Conservation (phyloP, 2,797 vertebrate species). For the Dendrocincla fuliginosa region DNA sequence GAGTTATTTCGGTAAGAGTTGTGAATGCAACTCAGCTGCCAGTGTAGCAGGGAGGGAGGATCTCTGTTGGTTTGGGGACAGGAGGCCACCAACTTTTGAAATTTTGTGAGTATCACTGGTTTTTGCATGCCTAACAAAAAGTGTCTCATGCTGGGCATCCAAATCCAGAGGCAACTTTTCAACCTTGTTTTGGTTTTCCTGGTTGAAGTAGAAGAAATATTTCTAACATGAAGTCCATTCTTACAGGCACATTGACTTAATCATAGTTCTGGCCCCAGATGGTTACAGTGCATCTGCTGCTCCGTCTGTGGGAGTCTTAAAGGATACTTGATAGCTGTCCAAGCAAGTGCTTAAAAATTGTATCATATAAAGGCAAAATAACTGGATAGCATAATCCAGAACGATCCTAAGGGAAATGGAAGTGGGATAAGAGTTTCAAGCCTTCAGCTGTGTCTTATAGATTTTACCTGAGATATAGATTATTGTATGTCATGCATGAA, state of each 20-base stretch:
- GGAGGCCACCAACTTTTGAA: background rate
- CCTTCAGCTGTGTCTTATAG: background rate
- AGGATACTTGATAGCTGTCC: slow-evolving; percentile 31
- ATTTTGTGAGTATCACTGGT: background rate
- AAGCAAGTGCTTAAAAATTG: slow-evolving; percentile 13
- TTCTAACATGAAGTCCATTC: background rate
- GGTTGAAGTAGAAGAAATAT: background rate
- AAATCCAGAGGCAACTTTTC: background rate
- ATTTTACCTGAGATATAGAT: background rate
- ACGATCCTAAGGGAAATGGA: background rate
- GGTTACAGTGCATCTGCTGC: slow-evolving; percentile 29
- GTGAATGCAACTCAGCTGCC: background rate
- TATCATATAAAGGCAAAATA: background rate
- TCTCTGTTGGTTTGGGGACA: background rate
- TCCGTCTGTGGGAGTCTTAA: slow-evolving; percentile 39
- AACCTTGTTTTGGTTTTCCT: background rate
- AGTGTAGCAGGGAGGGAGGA: background rate
- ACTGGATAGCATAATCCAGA: background rate
- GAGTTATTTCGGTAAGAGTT: background rate
- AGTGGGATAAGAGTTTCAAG: background rate
- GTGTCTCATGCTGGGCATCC: background rate
- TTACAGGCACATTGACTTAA: slow-evolving; percentile 2
- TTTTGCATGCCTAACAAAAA: background rate
- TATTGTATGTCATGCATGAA: background rate
- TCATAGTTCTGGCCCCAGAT: slow-evolving; percentile 24